phyloP scores from a whole-genome alignment of 2,888 invertebrate genomes.

The Calameuta filiformis region DNA sequence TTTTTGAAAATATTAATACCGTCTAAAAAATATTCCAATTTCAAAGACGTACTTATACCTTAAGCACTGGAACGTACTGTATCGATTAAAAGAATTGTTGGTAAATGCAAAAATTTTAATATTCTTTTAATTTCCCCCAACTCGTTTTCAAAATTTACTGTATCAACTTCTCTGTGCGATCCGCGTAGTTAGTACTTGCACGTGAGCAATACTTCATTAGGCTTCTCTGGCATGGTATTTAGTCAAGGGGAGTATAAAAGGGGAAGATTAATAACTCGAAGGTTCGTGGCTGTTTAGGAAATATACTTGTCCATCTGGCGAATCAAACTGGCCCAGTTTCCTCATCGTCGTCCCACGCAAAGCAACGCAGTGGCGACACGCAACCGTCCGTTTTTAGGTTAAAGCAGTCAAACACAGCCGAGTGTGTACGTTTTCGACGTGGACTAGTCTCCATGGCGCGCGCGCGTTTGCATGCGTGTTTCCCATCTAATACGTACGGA shows the following conservation, averaged over 20 bases:
- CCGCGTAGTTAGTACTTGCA: neutral
- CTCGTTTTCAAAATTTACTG: neutral
- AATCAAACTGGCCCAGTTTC: conserved; percentile 6
- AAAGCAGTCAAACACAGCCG: conserved; percentile 6
- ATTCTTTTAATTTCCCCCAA: too few species aligned
- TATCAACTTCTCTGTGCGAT: neutral
- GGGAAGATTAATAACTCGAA: neutral
- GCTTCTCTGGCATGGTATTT: neutral
- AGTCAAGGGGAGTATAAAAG: neutral
- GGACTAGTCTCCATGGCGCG: neutral
- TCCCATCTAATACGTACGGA: conserved; percentile 1
- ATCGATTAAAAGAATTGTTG: too few species aligned
- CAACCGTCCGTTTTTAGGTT: conserved; percentile 11
- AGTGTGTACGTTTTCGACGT: neutral
- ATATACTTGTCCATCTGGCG: neutral
- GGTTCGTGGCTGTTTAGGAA: neutral
- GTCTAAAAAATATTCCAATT: too few species aligned
- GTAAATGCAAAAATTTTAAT: too few species aligned
- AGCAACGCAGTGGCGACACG: conserved; percentile 6
- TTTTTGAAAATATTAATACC: neutral
- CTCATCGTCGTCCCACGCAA: conserved; percentile 5
- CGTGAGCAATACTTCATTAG: neutral
- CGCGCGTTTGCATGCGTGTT: neutral
- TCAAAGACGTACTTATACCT: too few species aligned
- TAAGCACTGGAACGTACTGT: too few species aligned